Evolutionary conservation across 2,113 vertebrate genomes (phyloP), one percentile per base, ranked within the genome.

Genomic region (Heterotilapia buettikoferi): DNA sequence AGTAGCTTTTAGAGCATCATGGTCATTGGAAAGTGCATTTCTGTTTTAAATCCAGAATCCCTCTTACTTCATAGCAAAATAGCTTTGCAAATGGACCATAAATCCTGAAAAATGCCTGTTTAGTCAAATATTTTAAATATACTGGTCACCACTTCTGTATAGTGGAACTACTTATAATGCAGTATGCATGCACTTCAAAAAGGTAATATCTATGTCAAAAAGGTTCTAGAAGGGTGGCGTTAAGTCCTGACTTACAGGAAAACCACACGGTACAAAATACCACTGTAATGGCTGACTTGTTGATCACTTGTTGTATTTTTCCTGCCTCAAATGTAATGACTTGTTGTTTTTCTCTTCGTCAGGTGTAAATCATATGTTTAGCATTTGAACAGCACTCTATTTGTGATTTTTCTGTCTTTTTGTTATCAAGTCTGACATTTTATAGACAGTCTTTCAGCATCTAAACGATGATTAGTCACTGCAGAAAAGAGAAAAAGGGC

Each of bases 141-240:
- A 71, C 13, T 45, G 12, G 19, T 38, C 19, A 18, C 47, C 9
- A 12, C 16, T 56, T 80, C 9, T 45, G 5, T 47, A 7, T 47
- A 56, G 13, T 33, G 14, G 24, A 12, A 21, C 31, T 53, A 21
- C 38, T 71, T 43, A 43, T 71, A 43, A 1, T 73, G 3, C 5
- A 24, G 13, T 16, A 43, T 43, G 13, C n/a, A 26, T 24, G 21
- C 0, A 0, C 38, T 45, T 45, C 7, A 73, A 6, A 45, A 73
- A 71, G 0, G 38, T 43, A 43, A 7, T 66, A n/a, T 38, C n/a
- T 66, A 66, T n/a, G 68, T 26, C 68, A 73, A 73, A 26, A 45
- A 73, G n/a, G 36, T 40, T 73, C 6, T 5, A 73, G 40, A 73
- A 45, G 40, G 8, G 21, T 14, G 8, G 8, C 21, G 5, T 16